A percentile compares a stretch with the other conserved stretches of the same genome.
These are phyloP conservation scores for Myiopsitta monachus DNA, from an alignment of 2,113 vertebrate species.

Conservation along the genomic window DNA sequence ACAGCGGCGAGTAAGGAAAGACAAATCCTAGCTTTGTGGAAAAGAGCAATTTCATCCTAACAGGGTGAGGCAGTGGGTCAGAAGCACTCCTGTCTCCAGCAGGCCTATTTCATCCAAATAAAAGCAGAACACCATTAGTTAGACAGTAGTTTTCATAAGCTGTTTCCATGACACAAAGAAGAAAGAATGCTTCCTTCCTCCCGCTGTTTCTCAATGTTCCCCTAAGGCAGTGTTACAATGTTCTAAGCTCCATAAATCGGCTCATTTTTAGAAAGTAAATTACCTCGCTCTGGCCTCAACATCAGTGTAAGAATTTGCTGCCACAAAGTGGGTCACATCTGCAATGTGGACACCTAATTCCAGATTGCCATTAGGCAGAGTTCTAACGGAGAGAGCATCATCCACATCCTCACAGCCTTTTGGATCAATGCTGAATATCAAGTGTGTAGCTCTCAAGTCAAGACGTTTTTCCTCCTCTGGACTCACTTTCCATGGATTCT, in stretches of 20 bases:
- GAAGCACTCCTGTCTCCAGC: neutral
- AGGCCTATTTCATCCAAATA: neutral
- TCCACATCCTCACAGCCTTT: conserved; percentile 94
- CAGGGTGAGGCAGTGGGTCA: neutral
- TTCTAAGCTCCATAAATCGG: neutral
- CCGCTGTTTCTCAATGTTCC: neutral
- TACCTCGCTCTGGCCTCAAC: conserved; percentile 88
- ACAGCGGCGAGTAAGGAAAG: neutral
- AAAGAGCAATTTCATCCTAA: neutral
- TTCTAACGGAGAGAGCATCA: conserved; percentile 84
- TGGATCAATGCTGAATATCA: conserved; percentile 97
- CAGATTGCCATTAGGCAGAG: conserved; percentile 74
- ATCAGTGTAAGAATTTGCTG: conserved; percentile 83
- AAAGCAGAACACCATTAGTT: neutral
- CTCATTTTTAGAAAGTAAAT: neutral
- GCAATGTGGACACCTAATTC: conserved; percentile 97
- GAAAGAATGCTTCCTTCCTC: neutral
- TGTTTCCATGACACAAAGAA: neutral
- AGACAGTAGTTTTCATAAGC: neutral
- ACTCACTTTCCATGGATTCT: conserved; percentile 82
- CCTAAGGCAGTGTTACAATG: neutral
- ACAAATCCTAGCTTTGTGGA: neutral
- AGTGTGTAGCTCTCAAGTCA: conserved; percentile 80
- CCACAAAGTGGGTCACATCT: conserved; percentile 92
- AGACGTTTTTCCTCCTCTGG: conserved; percentile 68